These are phyloP conservation scores for Macrotrachela quadricornifera DNA, from an alignment of 1,140 invertebrate genomes.

Conservation along the genomic window DNA sequence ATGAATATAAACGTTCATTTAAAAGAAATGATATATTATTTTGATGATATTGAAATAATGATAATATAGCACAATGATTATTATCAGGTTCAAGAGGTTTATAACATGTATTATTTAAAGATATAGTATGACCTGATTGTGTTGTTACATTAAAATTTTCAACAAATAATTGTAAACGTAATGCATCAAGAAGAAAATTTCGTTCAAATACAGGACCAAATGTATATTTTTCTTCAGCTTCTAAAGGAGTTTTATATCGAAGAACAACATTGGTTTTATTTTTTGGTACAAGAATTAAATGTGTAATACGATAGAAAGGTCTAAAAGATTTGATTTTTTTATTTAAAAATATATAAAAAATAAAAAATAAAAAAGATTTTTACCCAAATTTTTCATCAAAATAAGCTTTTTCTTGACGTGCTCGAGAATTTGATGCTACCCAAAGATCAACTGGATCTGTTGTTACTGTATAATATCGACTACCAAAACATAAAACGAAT, in stretches of 20 bases:
- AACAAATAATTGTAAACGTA: no score
- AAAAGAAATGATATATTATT: conserved; percentile 17
- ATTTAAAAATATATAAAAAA: conserved; percentile 15
- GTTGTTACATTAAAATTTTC: no score
- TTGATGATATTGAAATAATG: conserved; percentile 69
- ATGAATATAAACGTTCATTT: background rate
- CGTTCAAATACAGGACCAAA: no score
- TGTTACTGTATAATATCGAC: conserved; percentile 48
- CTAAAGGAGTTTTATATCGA: no score
- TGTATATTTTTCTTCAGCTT: no score
- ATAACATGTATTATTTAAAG: conserved; percentile 48
- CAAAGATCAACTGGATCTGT: conserved; percentile 90
- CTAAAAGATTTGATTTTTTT: no score
- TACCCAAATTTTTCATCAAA: conserved; percentile 42
- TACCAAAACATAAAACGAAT: conserved; percentile 40
- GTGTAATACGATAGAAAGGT: conserved; percentile 83
- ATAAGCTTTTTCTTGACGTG: conserved; percentile 61
- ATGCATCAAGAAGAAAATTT: conserved; percentile 32
- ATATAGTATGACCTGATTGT: no score
- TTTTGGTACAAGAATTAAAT: conserved; percentile 46
- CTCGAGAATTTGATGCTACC: conserved; percentile 64
- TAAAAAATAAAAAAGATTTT: no score
- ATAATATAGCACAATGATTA: conserved; percentile 59
- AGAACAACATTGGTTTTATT: conserved; percentile 28
- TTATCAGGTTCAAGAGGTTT: conserved; percentile 37